Base-by-base conservation (phyloP, 2,888 invertebrate genomes). In the Asteroscopus sphinx region DNA sequence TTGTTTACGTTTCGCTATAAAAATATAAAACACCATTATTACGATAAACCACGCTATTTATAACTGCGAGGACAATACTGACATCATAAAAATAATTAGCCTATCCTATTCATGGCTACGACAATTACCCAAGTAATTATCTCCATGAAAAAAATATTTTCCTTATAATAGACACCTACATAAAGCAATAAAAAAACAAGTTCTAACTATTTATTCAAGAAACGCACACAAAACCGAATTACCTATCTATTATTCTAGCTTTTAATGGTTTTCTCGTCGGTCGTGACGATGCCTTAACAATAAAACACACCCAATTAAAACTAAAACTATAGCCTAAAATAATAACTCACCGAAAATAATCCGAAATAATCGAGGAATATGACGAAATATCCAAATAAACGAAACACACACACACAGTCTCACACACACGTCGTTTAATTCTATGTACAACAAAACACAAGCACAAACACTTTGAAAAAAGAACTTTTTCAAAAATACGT, bases 301-400 rank as follows among this genome's bases (percentile, higher is more conserved):
- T 70, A 70, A 66, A 63, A 63, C 71, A 73, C 72, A 73, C 51
- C 68, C 61, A 79, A 80, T 72, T 76, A 74, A 72, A 76, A 70
- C 68, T 76, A 74, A 71, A 76, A 70, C 68, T 67, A n/a, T n/a
- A 77, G 68, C 69, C 59, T 68, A 73, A 62, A 65, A 72, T 61
- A 68, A 67, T 51, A 69, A 88, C 90, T 90, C 72, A 91, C 91
- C 90, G 77, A 85, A 86, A 85, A 80, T 64, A 61, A 71, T 77
- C 77, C 81, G 49, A 76, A 73, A 57, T 54, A 48, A 35, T 55
- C 42, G 17, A 40, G 7, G 30, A 48, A 61, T 37, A 63, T 9
- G 64, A 73, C 56, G 73, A 73, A 80, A 72, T 76, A 79, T 80
- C 79, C 79, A 79, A 67, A 65, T 65, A 64, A 7, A 73, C 32